Conservation (phyloP, 2,888 invertebrate species). For the Pherbina coryleti region DNA sequence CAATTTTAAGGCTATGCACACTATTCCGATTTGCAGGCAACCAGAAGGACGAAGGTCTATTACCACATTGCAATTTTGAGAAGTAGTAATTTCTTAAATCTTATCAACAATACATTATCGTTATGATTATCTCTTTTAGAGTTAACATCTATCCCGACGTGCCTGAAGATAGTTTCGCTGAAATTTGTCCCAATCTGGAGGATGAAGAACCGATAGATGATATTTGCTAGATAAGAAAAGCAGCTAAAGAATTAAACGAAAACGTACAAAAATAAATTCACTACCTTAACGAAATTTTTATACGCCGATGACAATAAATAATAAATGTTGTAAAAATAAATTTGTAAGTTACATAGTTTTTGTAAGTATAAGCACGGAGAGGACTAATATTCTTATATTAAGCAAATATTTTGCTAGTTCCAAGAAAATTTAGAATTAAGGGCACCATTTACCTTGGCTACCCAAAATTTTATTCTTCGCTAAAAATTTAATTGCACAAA, state of each 20-base stretch:
- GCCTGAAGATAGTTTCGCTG: conserved; percentile 63
- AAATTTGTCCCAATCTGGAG: conserved; percentile 59
- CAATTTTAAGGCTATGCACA: conserved; percentile 68
- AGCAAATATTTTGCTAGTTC: too few relatives aligned
- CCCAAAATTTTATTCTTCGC: too few relatives aligned
- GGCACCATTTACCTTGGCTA: too few relatives aligned
- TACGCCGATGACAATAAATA: conserved; percentile 26
- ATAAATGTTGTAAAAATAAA: not conserved
- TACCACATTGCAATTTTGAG: conserved; percentile 67
- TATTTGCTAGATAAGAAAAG: conserved; percentile 58
- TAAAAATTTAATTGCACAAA: too few relatives aligned
- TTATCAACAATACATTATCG: not conserved
- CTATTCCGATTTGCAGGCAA: conserved; percentile 59
- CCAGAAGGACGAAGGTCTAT: conserved; percentile 64
- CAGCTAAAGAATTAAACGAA: not conserved
- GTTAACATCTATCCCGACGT: conserved; percentile 60
- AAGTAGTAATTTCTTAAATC: conserved; percentile 54
- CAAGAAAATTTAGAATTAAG: too few relatives aligned
- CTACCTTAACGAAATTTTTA: conserved; percentile 22
- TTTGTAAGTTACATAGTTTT: too few relatives aligned
- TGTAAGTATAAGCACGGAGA: too few relatives aligned
- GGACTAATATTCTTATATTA: too few relatives aligned
- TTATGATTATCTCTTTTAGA: conserved; percentile 53
- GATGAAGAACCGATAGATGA: conserved; percentile 66
- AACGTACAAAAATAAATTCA: conserved; percentile 19